Evolutionary conservation across 1,140 invertebrate species (phyloP).

Genomic region (Lysiphlebus fabarum): DNA sequence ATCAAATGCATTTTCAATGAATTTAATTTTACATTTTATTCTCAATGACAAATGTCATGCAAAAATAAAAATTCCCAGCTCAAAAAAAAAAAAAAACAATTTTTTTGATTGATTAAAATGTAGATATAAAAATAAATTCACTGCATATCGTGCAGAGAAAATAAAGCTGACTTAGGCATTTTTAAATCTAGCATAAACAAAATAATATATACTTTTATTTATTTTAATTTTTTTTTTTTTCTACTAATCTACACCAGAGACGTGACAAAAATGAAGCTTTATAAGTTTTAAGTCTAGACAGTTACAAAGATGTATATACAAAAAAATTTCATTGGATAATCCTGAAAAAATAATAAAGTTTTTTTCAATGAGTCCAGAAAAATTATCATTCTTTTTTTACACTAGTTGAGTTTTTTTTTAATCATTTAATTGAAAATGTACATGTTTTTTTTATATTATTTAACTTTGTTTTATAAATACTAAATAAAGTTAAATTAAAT

Average conservation of each 20-base stretch:
- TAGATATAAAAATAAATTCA: no score
- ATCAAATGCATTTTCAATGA: no score
- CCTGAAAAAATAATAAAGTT: constrained; percentile 28
- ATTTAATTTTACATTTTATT: no score
- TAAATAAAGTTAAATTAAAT: no score
- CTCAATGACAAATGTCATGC: no score
- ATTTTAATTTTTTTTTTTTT: constrained; percentile 6
- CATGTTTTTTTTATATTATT: no score
- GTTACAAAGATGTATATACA: background rate
- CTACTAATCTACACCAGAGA: constrained; percentile 26
- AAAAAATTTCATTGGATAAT: constrained; percentile 21
- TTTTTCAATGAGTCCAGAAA: constrained; percentile 17
- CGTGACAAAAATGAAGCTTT: constrained; percentile 29
- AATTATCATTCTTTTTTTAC: no score
- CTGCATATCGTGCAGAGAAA: constrained; percentile 13
- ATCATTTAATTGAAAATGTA: no score
- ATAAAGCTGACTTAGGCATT: constrained; percentile 19
- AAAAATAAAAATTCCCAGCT: background rate
- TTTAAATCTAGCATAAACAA: constrained; percentile 23
- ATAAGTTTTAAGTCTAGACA: constrained; percentile 25
- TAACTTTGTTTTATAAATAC: no score
- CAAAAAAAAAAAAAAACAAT: no score
- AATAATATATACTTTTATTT: constrained; percentile 25
- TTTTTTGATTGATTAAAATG: no score
- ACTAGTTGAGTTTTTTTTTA: no score